A percentile compares a stretch with the other conserved stretches of the same genome.
phyloP scores from a whole-genome alignment of 2,797 vertebrate genomes.

The Cetoscarus ocellatus region DNA sequence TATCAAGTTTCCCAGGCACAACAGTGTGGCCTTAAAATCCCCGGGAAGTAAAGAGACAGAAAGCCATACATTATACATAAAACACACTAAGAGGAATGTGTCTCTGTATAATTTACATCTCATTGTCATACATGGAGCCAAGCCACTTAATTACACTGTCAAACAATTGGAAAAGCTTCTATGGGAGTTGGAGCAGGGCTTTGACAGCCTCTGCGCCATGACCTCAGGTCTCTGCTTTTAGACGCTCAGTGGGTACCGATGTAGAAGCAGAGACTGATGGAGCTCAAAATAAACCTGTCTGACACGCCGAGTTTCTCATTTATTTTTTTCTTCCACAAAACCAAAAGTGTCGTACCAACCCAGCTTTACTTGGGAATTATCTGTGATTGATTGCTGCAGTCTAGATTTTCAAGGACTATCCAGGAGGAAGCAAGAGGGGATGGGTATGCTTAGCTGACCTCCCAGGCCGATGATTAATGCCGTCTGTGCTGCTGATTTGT shows the following conservation, averaged over 20 bases:
- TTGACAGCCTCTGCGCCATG: slow-evolving; percentile 51
- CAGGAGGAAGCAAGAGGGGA: slow-evolving; percentile 64
- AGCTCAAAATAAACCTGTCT: slow-evolving; percentile 55
- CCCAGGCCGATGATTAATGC: slow-evolving; percentile 78
- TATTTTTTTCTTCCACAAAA: slow-evolving; percentile 44
- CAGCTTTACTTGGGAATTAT: slow-evolving; percentile 61
- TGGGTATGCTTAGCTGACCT: slow-evolving; percentile 74
- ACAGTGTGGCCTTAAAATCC: slow-evolving; percentile 22
- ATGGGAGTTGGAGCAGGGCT: slow-evolving; percentile 54
- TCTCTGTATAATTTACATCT: slow-evolving; percentile 71
- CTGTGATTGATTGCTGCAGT: slow-evolving; percentile 78
- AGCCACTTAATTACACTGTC: slow-evolving; percentile 68
- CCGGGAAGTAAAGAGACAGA: slow-evolving; percentile 9
- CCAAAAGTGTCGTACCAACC: slow-evolving; percentile 70
- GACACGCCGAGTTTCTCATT: slow-evolving; percentile 45
- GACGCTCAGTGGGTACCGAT: slow-evolving; percentile 25
- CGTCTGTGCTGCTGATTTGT: slow-evolving; percentile 71
- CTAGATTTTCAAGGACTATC: slow-evolving; percentile 77
- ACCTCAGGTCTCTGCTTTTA: slow-evolving; percentile 45
- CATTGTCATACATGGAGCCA: slow-evolving; percentile 63
- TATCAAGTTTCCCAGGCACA: slow-evolving; percentile 3
- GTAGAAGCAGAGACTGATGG: slow-evolving; percentile 31
- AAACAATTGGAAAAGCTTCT: slow-evolving; percentile 53
- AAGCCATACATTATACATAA: slow-evolving; percentile 65
- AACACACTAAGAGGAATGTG: slow-evolving; percentile 62